Evolutionary conservation across 35 echinoderm and acorn worm genomes (phyloP), one percentile per base, ranked within the genome.

Genomic region (Nesometra sesokonis): DNA sequence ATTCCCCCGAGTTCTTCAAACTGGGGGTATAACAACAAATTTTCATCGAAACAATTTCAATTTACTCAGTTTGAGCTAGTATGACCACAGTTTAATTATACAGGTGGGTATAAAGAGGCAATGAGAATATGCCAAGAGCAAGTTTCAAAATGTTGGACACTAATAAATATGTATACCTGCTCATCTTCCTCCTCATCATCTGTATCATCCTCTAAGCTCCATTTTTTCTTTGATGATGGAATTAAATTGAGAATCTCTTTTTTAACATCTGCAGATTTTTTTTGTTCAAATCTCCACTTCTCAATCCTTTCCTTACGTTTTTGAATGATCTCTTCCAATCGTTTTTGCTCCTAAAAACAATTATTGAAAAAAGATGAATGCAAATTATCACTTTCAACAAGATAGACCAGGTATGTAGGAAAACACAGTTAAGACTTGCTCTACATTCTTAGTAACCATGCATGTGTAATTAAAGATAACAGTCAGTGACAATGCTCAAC

Each of bases 131-230:
- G 13, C 13, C n/a, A 76, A 13, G 11, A 31, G 17, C 11, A 32
- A 88, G n/a, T n/a, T 21, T 32, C 9, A 36, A 82, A 83, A 4
- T 34, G 3, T 32, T 3, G 76, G 37, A 36, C 11, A 32, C 31
- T 32, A 35, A 82, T 9, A 36, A 0, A 32, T 33, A 77, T 27
- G 33, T 21, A 35, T 39, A 46, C 83, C 57, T 77, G 32, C 19
- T 32, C 57, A 31, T 77, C 46, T 37, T 23, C 35, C 32, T 80
- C 90, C 39, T 97, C 94, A 40, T 90, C 94, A 31, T 91, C 93
- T 84, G 93, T 89, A 35, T 97, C 95, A 91, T 97, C 95, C 80
- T 97, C 95, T 9, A 93, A 81, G 52, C 92, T 97, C 95, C 95
- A 97, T 37, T 97, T 93, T 82, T 97, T 97, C 15, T 89, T 86